These are phyloP conservation scores for Drosophila villosipedis DNA, from an alignment of 2,888 invertebrate species.

Conservation along the genomic window DNA sequence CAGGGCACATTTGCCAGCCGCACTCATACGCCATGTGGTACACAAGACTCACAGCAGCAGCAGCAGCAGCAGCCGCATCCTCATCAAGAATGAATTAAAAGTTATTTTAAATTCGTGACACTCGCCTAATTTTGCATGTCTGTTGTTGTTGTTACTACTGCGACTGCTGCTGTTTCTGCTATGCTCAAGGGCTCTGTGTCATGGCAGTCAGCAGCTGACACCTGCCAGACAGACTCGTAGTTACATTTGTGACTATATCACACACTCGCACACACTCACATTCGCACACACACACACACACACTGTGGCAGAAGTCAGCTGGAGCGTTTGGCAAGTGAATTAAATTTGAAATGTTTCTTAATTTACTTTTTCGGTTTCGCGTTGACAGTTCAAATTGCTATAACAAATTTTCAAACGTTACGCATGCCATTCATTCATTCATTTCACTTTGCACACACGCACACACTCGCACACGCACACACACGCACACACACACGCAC, in stretches of 20 bases:
- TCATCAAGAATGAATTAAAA: constrained; percentile 82
- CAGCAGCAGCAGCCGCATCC: constrained; percentile 54
- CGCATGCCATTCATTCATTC: constrained; percentile 73
- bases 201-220: constrained; percentile 66
- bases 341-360: constrained; percentile 81
- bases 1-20: constrained; percentile 68
- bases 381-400: constrained; percentile 81
- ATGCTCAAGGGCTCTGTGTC: constrained; percentile 66
- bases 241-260: constrained; percentile 54
- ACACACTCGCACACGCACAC: constrained; percentile 13
- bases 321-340: constrained; percentile 65
- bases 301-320: constrained; percentile 41
- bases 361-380: constrained; percentile 80
- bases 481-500: constrained; percentile 12
- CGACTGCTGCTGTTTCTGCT: constrained; percentile 28
- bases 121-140: constrained; percentile 78
- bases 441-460: constrained; percentile 58
- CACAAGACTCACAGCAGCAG: constrained; percentile 35
- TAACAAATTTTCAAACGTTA: constrained; percentile 78
- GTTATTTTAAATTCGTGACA: constrained; percentile 83
- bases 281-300: constrained; percentile 4
- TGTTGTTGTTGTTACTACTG: constrained; percentile 16
- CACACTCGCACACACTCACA: constrained; percentile 9
- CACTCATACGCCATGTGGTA: constrained; percentile 74
- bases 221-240: constrained; percentile 65